A percentile compares a stretch with the other conserved stretches of the same genome.
These are phyloP conservation scores for Calephelis nemesis DNA, from an alignment of 1,140 invertebrate species.

Conservation along the genomic window DNA sequence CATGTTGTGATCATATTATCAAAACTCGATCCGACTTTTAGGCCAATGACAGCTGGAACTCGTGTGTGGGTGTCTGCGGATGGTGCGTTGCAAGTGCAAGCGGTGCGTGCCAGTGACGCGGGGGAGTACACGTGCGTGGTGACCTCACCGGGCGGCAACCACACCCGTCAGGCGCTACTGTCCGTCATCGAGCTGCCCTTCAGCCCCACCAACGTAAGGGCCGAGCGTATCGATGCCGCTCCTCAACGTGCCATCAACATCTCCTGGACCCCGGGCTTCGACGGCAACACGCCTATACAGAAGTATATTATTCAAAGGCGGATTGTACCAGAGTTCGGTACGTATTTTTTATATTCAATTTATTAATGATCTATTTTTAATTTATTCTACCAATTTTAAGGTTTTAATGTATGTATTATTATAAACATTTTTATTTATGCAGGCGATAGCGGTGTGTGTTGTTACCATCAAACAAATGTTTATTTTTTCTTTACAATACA, in stretches of 20 bases:
- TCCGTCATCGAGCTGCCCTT: constrained; percentile 97
- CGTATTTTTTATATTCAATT: constrained; percentile 39
- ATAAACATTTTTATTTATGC: too few species aligned
- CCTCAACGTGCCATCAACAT: constrained; percentile 90
- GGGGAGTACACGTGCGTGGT: constrained; percentile 91
- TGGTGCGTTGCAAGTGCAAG: constrained; percentile 89
- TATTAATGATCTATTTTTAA: too few species aligned
- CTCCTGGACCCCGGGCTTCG: constrained; percentile 96
- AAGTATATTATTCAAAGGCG: constrained; percentile 96
- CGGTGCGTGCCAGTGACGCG: constrained; percentile 90
- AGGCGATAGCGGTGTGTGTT: too few species aligned
- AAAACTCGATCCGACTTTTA: constrained; percentile 37
- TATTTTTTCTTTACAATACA: too few species aligned
- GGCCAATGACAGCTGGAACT: constrained; percentile 84
- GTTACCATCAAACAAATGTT: too few species aligned
- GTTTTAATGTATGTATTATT: too few species aligned
- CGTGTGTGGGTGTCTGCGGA: constrained; percentile 86
- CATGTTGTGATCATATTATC: too few species aligned
- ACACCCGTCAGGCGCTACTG: constrained; percentile 90
- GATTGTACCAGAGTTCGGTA: constrained; percentile 91
- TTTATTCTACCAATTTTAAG: too few species aligned
- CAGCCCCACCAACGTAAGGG: constrained; percentile 92
- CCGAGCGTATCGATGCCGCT: constrained; percentile 82
- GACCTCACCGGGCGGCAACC: constrained; percentile 93
- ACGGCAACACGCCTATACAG: constrained; percentile 96